These are phyloP conservation scores for Antennarius striatus DNA, from an alignment of 2,113 vertebrate genomes.

Conservation along the genomic window DNA sequence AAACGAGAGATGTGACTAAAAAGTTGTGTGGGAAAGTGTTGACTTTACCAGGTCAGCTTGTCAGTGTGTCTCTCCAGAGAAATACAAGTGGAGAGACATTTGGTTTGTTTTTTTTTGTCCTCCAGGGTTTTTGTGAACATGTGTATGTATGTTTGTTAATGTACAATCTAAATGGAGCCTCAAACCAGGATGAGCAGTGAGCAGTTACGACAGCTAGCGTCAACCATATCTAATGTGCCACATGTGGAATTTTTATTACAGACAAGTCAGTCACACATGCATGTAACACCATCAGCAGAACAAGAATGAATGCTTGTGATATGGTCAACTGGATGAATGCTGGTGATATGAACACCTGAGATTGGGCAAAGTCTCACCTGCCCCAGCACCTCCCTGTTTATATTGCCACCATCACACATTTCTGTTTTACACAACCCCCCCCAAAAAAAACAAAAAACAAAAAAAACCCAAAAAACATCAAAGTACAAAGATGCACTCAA, in stretches of 20 bases:
- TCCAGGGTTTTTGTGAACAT: slow-evolving; percentile 18
- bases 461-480: neutral
- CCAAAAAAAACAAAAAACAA: neutral
- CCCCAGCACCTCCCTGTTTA: slow-evolving; percentile 43
- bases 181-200: slow-evolving; percentile 46
- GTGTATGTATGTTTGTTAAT: slow-evolving; percentile 20
- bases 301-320: slow-evolving; percentile 66
- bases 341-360: slow-evolving; percentile 61
- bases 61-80: slow-evolving; percentile 31
- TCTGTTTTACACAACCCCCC: slow-evolving; percentile 34
- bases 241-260: slow-evolving; percentile 78
- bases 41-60: slow-evolving; percentile 35
- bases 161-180: slow-evolving; percentile 25
- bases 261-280: slow-evolving; percentile 61
- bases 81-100: slow-evolving; percentile 32
- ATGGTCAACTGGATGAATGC: slow-evolving; percentile 69
- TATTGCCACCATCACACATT: slow-evolving; percentile 40
- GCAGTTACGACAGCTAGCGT: slow-evolving; percentile 48
- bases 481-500: neutral
- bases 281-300: slow-evolving; percentile 56
- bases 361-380: slow-evolving; percentile 50
- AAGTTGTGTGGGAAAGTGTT: slow-evolving; percentile 35
- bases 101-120: slow-evolving; percentile 17
- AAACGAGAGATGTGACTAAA: slow-evolving; percentile 14
- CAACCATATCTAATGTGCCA: slow-evolving; percentile 64